Evolutionary conservation across 2,888 invertebrate species (phyloP).

Genomic region (Lithophane leautieri): DNA sequence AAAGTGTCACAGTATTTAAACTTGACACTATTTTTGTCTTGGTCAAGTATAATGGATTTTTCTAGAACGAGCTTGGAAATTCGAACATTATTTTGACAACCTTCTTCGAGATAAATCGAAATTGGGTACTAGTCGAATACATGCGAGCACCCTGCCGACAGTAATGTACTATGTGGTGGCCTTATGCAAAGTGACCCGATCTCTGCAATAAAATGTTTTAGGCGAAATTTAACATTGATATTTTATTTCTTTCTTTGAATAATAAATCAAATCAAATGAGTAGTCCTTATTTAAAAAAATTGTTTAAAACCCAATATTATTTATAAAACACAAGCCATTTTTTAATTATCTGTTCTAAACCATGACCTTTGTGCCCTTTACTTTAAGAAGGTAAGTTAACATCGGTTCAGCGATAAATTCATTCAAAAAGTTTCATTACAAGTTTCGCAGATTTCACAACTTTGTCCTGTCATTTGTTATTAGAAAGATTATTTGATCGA

Average conservation of each 20-base stretch:
- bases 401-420: conserved; percentile 34
- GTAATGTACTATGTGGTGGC: background rate
- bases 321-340: background rate
- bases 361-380: conserved; percentile 1
- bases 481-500: conserved; percentile 47
- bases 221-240: background rate
- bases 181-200: background rate
- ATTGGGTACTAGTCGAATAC: too few species aligned
- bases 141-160: too few species aligned
- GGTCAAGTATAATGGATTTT: conserved; percentile 8
- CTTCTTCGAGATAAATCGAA: too few species aligned
- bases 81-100: too few species aligned
- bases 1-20: conserved; percentile 28
- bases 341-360: background rate
- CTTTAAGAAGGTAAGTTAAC: background rate
- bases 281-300: background rate
- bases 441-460: conserved; percentile 39
- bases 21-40: background rate
- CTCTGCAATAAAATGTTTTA: background rate
- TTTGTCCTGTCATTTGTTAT: conserved; percentile 44
- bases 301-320: too few species aligned
- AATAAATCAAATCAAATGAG: background rate
- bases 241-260: background rate
- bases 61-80: too few species aligned
- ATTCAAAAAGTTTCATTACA: conserved; percentile 38